Conservation (phyloP, 2,113 vertebrate genomes). For the Austrofundulus limnaeus region DNA sequence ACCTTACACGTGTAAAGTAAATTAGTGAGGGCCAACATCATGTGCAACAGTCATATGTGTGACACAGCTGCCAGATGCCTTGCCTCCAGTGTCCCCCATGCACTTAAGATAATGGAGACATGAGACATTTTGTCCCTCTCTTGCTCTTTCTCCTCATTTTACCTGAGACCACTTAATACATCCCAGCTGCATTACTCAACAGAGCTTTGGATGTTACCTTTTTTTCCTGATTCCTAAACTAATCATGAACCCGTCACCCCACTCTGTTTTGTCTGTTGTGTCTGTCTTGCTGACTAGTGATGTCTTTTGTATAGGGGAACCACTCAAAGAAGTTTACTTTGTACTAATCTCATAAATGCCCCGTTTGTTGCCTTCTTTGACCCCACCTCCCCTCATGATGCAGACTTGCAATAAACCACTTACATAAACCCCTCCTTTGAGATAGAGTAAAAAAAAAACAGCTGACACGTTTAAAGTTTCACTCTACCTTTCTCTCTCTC, state of each 20-base stretch:
- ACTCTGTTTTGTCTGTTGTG: conserved; percentile 24
- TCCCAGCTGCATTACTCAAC: conserved; percentile 9
- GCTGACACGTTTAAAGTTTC: conserved; percentile 77
- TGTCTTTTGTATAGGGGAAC: conserved; percentile 62
- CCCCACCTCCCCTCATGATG: conserved; percentile 50
- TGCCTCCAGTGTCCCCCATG: conserved; percentile 28
- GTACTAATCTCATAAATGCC: conserved; percentile 79
- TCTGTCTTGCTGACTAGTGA: conserved; percentile 42
- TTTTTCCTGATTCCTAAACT: conserved; percentile 32
- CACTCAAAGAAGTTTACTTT: conserved; percentile 75
- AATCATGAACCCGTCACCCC: conserved; percentile 30
- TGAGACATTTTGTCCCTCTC: conserved; percentile 25
- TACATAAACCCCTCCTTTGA: conserved; percentile 77
- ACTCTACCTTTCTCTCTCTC: conserved; percentile 28
- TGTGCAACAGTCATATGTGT: conserved; percentile 37
- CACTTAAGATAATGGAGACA: conserved; percentile 62
- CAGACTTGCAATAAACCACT: conserved; percentile 77
- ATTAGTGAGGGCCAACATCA: conserved; percentile 37
- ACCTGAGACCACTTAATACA: conserved; percentile 33
- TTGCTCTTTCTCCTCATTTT: conserved; percentile 34
- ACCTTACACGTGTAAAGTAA: conserved; percentile 44
- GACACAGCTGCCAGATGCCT: conserved; percentile 43
- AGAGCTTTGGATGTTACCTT: background rate
- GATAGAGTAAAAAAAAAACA: conserved; percentile 61
- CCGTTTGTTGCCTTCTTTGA: conserved; percentile 36